Evolutionary conservation across 2,113 vertebrate genomes (phyloP).

Genomic region (Scolopax mira): DNA sequence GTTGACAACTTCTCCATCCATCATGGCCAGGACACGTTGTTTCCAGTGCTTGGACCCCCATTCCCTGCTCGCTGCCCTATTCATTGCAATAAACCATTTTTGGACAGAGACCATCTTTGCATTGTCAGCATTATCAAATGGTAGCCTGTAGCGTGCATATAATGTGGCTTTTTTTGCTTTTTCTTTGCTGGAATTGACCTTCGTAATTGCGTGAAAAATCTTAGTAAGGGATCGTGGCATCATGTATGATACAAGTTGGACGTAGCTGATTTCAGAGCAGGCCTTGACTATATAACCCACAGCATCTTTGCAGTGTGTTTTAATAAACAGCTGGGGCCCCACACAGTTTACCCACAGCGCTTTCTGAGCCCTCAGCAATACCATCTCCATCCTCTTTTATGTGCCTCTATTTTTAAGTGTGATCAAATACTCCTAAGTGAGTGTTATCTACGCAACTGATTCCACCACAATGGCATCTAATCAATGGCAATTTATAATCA

Average conservation of each 20-base stretch:
- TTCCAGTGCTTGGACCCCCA: not conserved
- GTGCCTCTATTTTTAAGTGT: not conserved
- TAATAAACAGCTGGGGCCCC: not conserved
- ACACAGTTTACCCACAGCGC: too few species aligned
- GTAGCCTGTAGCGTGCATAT: not conserved
- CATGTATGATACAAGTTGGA: not conserved
- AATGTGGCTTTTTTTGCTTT: not conserved
- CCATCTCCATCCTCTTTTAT: not conserved
- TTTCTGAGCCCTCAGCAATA: not conserved
- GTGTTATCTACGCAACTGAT: not conserved
- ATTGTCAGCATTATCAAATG: not conserved
- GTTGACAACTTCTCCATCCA: not conserved
- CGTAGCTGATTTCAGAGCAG: not conserved
- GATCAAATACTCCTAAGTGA: not conserved
- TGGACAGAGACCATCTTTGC: not conserved
- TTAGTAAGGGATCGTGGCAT: not conserved
- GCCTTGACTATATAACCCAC: not conserved
- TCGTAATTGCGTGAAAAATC: not conserved
- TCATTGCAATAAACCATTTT: not conserved
- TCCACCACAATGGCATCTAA: not conserved
- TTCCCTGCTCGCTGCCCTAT: not conserved
- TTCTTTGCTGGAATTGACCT: rapidly evolving
- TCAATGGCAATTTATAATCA: too few species aligned
- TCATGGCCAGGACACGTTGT: not conserved
- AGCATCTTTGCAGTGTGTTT: not conserved